These are phyloP conservation scores for Sylvia atricapilla DNA, from an alignment of 2,113 vertebrate species.

Conservation along the genomic window DNA sequence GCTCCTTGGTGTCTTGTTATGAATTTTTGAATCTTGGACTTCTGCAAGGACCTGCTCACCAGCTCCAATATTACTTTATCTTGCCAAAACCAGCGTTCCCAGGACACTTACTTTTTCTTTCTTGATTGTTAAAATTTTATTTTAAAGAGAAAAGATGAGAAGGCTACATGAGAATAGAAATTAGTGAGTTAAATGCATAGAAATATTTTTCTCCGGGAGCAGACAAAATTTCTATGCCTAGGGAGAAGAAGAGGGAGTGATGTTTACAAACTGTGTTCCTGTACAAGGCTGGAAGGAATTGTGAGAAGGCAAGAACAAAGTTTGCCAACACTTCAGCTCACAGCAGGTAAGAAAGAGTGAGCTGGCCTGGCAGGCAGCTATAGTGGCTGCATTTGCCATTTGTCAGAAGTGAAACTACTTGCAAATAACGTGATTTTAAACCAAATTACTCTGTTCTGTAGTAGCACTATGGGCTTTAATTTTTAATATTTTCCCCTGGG, in stretches of 20 bases:
- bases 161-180: background rate
- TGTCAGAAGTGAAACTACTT: background rate
- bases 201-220: background rate
- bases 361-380: background rate
- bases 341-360: background rate
- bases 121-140: background rate
- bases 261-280: background rate
- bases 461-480: background rate
- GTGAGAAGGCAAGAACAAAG: background rate
- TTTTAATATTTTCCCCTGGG: background rate
- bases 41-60: background rate
- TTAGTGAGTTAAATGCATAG: background rate
- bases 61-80: background rate
- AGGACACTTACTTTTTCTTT: background rate
- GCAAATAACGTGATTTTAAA: background rate
- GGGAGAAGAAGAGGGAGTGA: background rate
- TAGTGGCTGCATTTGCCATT: background rate
- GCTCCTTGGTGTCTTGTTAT: background rate
- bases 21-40: background rate
- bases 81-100: background rate
- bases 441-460: background rate
- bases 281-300: background rate
- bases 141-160: background rate
- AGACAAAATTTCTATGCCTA: background rate
- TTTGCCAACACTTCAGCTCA: background rate